Evolutionary conservation across 2,113 vertebrate genomes (phyloP).

Genomic region (Poeciliopsis prolifica): DNA sequence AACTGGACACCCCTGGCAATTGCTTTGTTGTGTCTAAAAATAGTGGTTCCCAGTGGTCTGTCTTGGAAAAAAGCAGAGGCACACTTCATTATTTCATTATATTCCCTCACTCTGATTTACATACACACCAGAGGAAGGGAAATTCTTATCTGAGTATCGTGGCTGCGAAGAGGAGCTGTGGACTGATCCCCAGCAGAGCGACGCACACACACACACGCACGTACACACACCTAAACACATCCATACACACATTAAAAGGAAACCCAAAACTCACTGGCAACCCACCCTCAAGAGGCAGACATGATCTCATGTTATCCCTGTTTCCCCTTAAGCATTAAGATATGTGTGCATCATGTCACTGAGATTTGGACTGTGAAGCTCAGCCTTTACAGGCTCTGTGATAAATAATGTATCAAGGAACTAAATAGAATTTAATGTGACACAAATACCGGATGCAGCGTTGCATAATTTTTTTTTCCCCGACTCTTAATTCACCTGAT

Average conservation of each 20-base stretch:
- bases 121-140: constrained; percentile 64
- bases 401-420: constrained; percentile 76
- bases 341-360: constrained; percentile 63
- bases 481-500: constrained; percentile 33
- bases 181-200: constrained; percentile 66
- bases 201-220: constrained; percentile 51
- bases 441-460: constrained; percentile 52
- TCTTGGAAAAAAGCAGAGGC: constrained; percentile 40
- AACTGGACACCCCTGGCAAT: constrained; percentile 74
- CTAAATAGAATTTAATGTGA: constrained; percentile 61
- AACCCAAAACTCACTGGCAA: constrained; percentile 53
- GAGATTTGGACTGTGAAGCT: constrained; percentile 51
- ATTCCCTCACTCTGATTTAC: constrained; percentile 61
- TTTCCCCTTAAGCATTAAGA: constrained; percentile 69
- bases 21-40: constrained; percentile 78
- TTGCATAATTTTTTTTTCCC: constrained; percentile 43
- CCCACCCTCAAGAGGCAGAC: constrained; percentile 65
- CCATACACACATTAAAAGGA: constrained; percentile 57
- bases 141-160: constrained; percentile 54
- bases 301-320: constrained; percentile 78
- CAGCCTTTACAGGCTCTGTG: constrained; percentile 46
- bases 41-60: constrained; percentile 61
- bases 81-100: constrained; percentile 71
- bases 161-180: constrained; percentile 47
- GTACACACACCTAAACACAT: constrained; percentile 58